Percentiles rank a stretch among this genome's conserved stretches.
phyloP scores from a whole-genome alignment of 2,888 invertebrate species.

The Cyrtodaria siliqua region DNA sequence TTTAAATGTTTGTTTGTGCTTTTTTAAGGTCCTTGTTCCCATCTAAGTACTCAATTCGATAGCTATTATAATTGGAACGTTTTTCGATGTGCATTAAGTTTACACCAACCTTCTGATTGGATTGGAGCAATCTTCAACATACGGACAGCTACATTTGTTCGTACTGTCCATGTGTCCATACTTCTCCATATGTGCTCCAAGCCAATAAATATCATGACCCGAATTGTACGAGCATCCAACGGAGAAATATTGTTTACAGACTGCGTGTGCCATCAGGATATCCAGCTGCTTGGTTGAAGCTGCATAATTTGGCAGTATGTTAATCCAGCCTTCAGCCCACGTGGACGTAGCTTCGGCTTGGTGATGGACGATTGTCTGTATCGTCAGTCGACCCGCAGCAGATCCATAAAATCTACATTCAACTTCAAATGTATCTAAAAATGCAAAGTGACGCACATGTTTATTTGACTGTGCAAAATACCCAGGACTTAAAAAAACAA shows the following conservation, averaged over 20 bases:
- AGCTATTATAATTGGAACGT: too few relatives aligned
- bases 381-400: not conserved
- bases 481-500: too few relatives aligned
- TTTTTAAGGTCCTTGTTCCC: too few relatives aligned
- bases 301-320: not conserved
- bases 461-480: too few relatives aligned
- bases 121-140: too few relatives aligned
- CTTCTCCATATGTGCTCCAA: not conserved
- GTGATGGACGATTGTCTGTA: slow-evolving; percentile 57
- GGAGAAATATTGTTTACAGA: not conserved
- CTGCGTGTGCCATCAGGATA: not conserved
- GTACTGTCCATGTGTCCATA: not conserved
- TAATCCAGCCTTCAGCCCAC: not conserved
- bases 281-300: not conserved
- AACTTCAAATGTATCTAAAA: slow-evolving; percentile 31
- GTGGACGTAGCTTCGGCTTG: not conserved
- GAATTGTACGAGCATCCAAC: not conserved
- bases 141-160: not conserved
- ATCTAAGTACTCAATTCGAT: too few relatives aligned
- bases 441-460: not conserved
- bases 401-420: slow-evolving; percentile 45
- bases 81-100: too few relatives aligned
- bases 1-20: too few relatives aligned
- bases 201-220: not conserved
- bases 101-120: too few relatives aligned